Evolutionary conservation across 2,797 vertebrate genomes (phyloP).

Genomic region (Ceryle rudis): DNA sequence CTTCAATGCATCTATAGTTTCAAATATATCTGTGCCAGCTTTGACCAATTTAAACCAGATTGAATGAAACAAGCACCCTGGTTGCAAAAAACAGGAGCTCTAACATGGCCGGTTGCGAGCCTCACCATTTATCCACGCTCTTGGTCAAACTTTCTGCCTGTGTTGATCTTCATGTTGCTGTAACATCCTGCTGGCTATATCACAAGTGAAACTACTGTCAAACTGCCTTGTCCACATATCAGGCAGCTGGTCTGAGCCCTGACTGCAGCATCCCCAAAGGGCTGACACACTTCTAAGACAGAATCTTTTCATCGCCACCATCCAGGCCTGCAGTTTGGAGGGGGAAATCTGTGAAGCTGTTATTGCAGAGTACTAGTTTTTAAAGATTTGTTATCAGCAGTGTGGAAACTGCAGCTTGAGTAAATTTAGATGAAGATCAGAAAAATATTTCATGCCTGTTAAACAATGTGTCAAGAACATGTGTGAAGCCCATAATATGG

Average conservation of each 20-base stretch:
- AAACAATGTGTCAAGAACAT: background rate
- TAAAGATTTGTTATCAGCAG: background rate
- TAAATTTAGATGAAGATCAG: constrained; percentile 2
- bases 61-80: background rate
- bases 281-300: background rate
- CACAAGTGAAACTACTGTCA: background rate
- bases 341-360: background rate
- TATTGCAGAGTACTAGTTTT: background rate
- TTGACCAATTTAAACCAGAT: background rate
- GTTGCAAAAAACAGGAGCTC: background rate
- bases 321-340: background rate
- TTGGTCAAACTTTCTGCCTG: background rate
- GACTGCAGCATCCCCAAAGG: rapidly evolving
- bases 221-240: background rate
- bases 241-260: background rate
- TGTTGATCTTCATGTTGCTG: background rate
- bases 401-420: background rate
- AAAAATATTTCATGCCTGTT: constrained; percentile 7
- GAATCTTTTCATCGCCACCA: background rate
- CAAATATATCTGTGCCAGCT: background rate
- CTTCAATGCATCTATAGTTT: background rate
- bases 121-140: background rate
- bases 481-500: background rate
- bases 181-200: background rate
- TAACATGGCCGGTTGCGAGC: background rate